A percentile compares a stretch with the other conserved stretches of the same genome.
Conservation (phyloP, 2,113 vertebrate species). For the Laticauda laticaudata region DNA sequence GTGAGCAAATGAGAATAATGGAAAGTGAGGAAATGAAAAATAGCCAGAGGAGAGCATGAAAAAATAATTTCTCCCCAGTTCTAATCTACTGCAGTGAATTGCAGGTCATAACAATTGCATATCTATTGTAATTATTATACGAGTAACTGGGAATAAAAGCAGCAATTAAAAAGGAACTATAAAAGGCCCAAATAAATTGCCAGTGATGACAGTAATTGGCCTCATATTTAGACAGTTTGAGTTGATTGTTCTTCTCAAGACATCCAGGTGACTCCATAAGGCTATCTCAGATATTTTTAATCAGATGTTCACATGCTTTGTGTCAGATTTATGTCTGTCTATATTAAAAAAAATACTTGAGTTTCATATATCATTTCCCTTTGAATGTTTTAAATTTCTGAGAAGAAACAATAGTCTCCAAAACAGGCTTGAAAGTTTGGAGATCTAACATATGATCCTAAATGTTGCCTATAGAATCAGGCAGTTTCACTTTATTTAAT, state of each 20-base stretch:
- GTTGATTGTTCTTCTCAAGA: neutral
- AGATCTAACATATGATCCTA: neutral
- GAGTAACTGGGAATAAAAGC: neutral
- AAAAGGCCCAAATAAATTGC: neutral
- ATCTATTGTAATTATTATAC: neutral
- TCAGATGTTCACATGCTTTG: neutral
- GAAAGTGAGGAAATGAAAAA: neutral
- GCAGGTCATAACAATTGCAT: neutral
- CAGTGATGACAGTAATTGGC: conserved; percentile 42
- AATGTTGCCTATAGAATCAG: neutral
- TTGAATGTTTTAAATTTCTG: neutral
- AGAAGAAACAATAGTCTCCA: neutral
- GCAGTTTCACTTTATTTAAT: neutral
- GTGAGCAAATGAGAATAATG: neutral
- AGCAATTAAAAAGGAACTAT: neutral
- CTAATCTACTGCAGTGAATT: neutral
- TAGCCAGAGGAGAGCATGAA: neutral
- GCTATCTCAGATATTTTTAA: neutral
- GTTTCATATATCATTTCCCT: neutral
- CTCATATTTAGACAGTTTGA: neutral
- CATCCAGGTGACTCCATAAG: conserved; percentile 1
- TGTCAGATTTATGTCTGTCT: neutral
- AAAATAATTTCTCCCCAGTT: neutral
- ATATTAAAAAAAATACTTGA: neutral
- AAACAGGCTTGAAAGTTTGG: neutral